These are phyloP conservation scores for Carassius carassius DNA, from an alignment of 2,113 vertebrate species.

Conservation along the genomic window DNA sequence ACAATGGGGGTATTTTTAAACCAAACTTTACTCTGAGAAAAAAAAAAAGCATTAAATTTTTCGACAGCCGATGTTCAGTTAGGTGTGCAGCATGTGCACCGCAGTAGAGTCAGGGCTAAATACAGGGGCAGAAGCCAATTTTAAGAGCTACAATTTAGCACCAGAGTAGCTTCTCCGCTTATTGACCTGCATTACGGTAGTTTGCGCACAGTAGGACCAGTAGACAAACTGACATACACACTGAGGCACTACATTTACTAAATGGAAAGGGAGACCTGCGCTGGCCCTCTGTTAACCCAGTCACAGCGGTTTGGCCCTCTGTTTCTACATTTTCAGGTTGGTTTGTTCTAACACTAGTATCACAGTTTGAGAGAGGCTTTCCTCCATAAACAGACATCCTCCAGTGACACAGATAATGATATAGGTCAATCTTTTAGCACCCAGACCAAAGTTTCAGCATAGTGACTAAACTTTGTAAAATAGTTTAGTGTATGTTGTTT, in stretches of 20 bases:
- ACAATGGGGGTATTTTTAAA: constrained; percentile 47
- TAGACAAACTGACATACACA: constrained; percentile 29
- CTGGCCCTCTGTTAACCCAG: constrained; percentile 38
- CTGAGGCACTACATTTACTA: constrained; percentile 16
- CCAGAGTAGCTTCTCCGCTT: constrained; percentile 16
- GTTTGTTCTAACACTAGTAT: background rate
- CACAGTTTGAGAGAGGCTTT: background rate
- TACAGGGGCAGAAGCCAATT: constrained; percentile 52
- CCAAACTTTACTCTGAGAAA: constrained; percentile 12
- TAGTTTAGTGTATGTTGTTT: background rate
- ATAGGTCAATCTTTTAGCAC: constrained; percentile 4
- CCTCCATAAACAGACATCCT: constrained; percentile 3
- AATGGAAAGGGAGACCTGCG: constrained; percentile 18
- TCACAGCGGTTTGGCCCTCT: constrained; percentile 8
- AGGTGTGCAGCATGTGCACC: constrained; percentile 11
- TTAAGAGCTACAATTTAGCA: constrained; percentile 49
- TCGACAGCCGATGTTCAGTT: constrained; percentile 16
- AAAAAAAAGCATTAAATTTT: constrained; percentile 32
- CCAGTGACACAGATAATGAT: constrained; percentile 28
- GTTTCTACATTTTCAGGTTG: background rate
- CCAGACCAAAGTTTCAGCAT: background rate
- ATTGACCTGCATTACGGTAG: constrained; percentile 54
- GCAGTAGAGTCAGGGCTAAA: constrained; percentile 47
- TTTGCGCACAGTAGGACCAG: constrained; percentile 38
- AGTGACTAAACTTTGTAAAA: background rate